Evolutionary conservation across 1,140 invertebrate genomes (phyloP).

Genomic region (Leptoteleia sp.): DNA sequence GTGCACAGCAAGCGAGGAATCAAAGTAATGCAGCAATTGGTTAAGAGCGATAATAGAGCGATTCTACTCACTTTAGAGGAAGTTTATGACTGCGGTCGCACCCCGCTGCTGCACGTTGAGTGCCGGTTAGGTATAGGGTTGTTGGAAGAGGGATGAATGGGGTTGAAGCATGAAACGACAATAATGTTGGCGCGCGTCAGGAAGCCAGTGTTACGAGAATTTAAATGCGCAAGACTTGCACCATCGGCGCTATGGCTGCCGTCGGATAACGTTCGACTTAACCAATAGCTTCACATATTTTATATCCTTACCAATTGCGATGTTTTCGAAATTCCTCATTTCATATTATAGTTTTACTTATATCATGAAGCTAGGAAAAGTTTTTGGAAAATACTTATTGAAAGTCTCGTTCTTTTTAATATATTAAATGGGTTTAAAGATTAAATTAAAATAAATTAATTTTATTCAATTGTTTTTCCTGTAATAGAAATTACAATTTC

Average conservation of each 20-base stretch:
- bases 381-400: too few species aligned
- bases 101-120: conserved; percentile 68
- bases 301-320: too few species aligned
- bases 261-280: conserved; percentile 68
- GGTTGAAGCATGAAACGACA: conserved; percentile 70
- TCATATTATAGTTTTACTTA: too few species aligned
- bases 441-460: too few species aligned
- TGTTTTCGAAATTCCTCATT: too few species aligned
- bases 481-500: too few species aligned
- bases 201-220: conserved; percentile 68
- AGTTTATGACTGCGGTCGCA: conserved; percentile 72
- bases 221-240: conserved; percentile 67
- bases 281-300: conserved; percentile 6
- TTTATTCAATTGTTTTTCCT: too few species aligned
- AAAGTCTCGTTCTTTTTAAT: too few species aligned
- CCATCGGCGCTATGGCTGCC: conserved; percentile 69
- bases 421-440: too few species aligned
- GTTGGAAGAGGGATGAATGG: conserved; percentile 71
- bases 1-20: conserved; percentile 61
- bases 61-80: conserved; percentile 72
- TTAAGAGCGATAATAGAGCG: conserved; percentile 73
- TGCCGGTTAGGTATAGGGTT: conserved; percentile 66
- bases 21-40: conserved; percentile 71
- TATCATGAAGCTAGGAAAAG: too few species aligned
- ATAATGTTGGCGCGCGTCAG: conserved; percentile 70